Evolutionary conservation across 2,888 invertebrate genomes (phyloP), one percentile per base, ranked within the genome.

Genomic region (Tryphoninae sp.): DNA sequence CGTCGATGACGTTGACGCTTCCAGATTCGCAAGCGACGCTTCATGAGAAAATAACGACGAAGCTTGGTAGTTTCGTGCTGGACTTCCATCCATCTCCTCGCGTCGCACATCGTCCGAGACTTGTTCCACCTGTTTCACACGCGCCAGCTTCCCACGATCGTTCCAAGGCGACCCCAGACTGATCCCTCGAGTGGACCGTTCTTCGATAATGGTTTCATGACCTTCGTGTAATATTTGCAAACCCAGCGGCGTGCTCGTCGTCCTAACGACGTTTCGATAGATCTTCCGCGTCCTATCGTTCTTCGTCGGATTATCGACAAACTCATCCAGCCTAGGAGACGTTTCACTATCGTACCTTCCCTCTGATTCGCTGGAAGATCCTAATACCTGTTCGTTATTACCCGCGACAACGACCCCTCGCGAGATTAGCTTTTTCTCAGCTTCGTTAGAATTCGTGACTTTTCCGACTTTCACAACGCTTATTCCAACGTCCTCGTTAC

Each of bases 201-300:
- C 67, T 7, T 11, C 76, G 76, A 82, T 82, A 82, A 79, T 62
- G 73, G 61, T 77, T 82, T 82, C 76, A 79, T 64, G 79, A 79
- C 67, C 65, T 49, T 19, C 33, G 19, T 55, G 62, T 67, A 72
- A 67, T 62, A 33, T 82, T 75, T 49, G 71, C 42, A 67, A 64
- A 72, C 75, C 51, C 58, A 23, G 26, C 67, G 79, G 49, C 51
- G 51, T 51, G 3, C n/a, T 33, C 45, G 61, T 13, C 71, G 33
- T 73, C 19, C 68, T 68, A 72, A 79, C 76, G 82, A 72, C 75
- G 55, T 62, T 82, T 79, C 58, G 42, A 68, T 62, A 51, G 68
- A 73, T 73, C 26, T 22, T 59, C 26, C 8, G 2, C 51, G 49
- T 26, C 40, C 40, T 49, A 64, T 73, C 42, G 23, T 16, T 42